Percentiles rank a stretch among this genome's conserved stretches.
Evolutionary conservation across 2,113 vertebrate species (phyloP).

Genomic region (Regulus satrapa): DNA sequence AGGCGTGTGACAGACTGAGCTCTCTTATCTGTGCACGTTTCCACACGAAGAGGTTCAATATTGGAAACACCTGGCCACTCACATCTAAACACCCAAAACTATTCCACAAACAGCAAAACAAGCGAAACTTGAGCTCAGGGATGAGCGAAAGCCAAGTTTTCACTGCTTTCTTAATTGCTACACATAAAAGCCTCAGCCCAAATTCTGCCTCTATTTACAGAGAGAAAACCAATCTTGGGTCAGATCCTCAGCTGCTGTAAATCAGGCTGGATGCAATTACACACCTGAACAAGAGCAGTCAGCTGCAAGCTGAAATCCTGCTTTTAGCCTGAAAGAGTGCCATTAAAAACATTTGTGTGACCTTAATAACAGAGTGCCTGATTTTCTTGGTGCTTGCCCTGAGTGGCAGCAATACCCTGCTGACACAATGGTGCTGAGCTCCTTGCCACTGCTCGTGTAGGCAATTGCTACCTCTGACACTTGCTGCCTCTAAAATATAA

Average conservation of each 20-base stretch:
- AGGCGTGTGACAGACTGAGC: not conserved
- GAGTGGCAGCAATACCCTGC: not conserved
- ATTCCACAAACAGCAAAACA: not conserved
- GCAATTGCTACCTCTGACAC: not conserved
- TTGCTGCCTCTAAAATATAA: not conserved
- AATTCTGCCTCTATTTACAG: not conserved
- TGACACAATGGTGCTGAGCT: not conserved
- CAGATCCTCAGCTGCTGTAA: not conserved
- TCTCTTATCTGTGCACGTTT: not conserved
- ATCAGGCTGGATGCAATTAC: not conserved
- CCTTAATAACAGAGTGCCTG: not conserved
- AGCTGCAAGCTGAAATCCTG: not conserved
- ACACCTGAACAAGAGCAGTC: not conserved
- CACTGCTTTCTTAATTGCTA: not conserved
- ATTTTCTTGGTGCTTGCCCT: not conserved
- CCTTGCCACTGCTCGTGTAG: not conserved
- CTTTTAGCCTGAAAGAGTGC: not conserved
- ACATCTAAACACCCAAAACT: not conserved
- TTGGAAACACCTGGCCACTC: not conserved
- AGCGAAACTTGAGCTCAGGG: not conserved
- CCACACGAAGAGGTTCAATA: not conserved
- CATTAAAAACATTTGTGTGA: not conserved
- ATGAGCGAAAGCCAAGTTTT: slow-evolving; percentile 9
- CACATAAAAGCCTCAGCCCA: not conserved
- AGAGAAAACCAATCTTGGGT: not conserved